A percentile compares a stretch with the other conserved stretches of the same genome.
Conservation (phyloP, 1,140 invertebrate species). For the Brachionus calyciflorus region DNA sequence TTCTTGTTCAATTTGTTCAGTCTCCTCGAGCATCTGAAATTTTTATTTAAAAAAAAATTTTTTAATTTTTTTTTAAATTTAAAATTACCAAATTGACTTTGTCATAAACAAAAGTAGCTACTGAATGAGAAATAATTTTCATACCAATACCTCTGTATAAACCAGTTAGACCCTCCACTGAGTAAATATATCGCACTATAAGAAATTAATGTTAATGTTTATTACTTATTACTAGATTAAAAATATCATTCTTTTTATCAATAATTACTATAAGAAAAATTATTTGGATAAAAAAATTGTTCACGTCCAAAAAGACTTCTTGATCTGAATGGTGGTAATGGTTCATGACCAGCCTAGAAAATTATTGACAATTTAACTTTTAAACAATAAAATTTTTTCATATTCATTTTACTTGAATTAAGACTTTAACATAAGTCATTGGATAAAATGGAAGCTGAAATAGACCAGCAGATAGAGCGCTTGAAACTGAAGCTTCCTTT, state of each 20-base stretch:
- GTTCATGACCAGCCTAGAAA: conserved; percentile 42
- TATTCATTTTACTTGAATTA: conserved; percentile 33
- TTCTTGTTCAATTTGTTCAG: not conserved
- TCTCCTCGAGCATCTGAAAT: conserved; percentile 22
- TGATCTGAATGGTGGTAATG: conserved; percentile 34
- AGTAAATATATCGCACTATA: conserved; percentile 43
- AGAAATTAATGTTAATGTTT: conserved; percentile 1
- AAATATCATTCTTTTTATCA: not conserved
- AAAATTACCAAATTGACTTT: not conserved
- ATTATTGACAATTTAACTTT: not conserved
- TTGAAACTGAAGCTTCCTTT: conserved; percentile 5
- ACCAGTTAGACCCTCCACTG: conserved; percentile 39
- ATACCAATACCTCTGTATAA: conserved; percentile 40
- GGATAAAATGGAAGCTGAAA: conserved; percentile 44
- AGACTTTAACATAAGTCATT: conserved; percentile 7
- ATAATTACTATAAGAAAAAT: conserved; percentile 31
- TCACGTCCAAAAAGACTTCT: conserved; percentile 42
- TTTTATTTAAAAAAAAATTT: not conserved
- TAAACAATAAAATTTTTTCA: not conserved
- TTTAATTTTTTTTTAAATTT: not conserved
- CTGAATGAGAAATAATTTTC: conserved; percentile 36
- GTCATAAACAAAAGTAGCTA: conserved; percentile 19
- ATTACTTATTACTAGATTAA: not conserved
- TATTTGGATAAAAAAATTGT: conserved; percentile 45
- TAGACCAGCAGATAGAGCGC: not conserved